A percentile compares a stretch with the other conserved stretches of the same genome.
Evolutionary conservation across 1,140 invertebrate genomes (phyloP).

Genomic region (honey bee (Apis mellifera)): Amel_HAv3.1 CM009945.2:2662501-2663000

Average conservation of each 20-base stretch:
- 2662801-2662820: conserved; percentile 86
- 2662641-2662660: neutral
- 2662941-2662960: too few species aligned
- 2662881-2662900: conserved; percentile 66
- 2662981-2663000: too few species aligned
- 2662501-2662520: too few species aligned
- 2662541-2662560: too few species aligned
- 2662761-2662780: conserved; percentile 82
- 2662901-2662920: neutral
- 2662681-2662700: conserved; percentile 90
- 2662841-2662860: conserved; percentile 94
- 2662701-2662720: conserved; percentile 91
- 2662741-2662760: conserved; percentile 86
- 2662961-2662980: neutral
- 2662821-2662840: conserved; percentile 93
- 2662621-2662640: neutral
- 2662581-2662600: too few species aligned
- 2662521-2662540: too few species aligned
- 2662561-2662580: too few species aligned
- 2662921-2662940: too few species aligned
- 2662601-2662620: neutral
- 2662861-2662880: conserved; percentile 87
- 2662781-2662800: conserved; percentile 83
- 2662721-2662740: conserved; percentile 94
- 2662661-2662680: neutral